Base-by-base conservation (phyloP, 1,140 invertebrate species). In the Drosophila seguyi region DNA sequence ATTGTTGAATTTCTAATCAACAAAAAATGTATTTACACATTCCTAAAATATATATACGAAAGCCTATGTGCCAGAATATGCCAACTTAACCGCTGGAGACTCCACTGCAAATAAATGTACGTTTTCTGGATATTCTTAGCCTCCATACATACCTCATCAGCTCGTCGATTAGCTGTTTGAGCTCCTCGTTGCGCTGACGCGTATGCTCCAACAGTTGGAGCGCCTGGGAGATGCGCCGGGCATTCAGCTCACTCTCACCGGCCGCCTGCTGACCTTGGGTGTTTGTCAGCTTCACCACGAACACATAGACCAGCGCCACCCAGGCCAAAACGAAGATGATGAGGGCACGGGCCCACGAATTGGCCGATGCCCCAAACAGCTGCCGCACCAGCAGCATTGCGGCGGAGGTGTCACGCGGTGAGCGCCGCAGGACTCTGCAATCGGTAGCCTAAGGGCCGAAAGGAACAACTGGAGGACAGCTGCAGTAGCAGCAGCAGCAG, bases 261-360 rank as follows among this genome's bases (percentile, higher is more conserved):
- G 67, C 80, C 11, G 85, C 55, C 72, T 75, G 66, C 41, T 79
- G 75, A 8, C 72, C 53, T 45, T 84, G 72, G n/a, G 76, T 85
- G 48, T 29, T 83, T 34, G 76, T 91, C n/a, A 93, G 48, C 61
- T 93, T 93, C 20, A 81, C 74, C 29, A 92, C 85, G 29, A 93
- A 93, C 31, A 93, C 76, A 55, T 92, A 93, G 56, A 93, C 88
- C n/a, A 93, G 72, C 34, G 90, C 75, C 42, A 79, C 88, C 92
- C 92, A 93, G 31, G 91, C 81, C 45, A 92, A 67, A 34, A 91
- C 82, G 56, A 93, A 93, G 52, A 93, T 79, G 38, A 93, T 82
- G 16, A 93, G 75, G 36, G 87, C 91, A 2, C 92, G 83, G 47
- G 87, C 88, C 92, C 92, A 92, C 11, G 90, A 86, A 53, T 91